These are phyloP conservation scores for Buceros bicornis DNA, from an alignment of 2,797 vertebrate species.

Conservation along the genomic window DNA sequence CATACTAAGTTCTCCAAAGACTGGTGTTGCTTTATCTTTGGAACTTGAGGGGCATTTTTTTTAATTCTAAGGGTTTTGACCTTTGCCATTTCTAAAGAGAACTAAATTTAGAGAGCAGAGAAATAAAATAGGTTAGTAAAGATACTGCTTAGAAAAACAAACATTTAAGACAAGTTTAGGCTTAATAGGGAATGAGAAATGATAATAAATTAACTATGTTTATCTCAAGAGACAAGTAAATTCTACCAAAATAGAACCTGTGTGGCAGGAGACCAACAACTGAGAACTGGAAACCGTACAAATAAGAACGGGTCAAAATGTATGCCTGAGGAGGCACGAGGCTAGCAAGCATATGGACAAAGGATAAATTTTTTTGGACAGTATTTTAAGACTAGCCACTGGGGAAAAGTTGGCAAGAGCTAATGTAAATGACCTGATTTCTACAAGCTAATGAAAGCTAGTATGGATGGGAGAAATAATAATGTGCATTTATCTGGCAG, in stretches of 20 bases:
- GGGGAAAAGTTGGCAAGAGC: not conserved
- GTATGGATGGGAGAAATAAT: not conserved
- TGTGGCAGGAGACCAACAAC: not conserved
- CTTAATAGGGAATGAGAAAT: not conserved
- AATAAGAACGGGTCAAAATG: not conserved
- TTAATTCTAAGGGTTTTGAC: not conserved
- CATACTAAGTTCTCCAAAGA: not conserved
- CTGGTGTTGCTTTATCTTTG: not conserved
- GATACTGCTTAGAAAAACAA: conserved; percentile 18
- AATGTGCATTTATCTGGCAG: not conserved
- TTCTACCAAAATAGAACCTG: conserved; percentile 35
- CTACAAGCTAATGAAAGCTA: not conserved
- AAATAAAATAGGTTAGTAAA: conserved; percentile 31
- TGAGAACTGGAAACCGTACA: not conserved
- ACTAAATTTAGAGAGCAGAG: not conserved
- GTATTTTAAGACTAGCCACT: not conserved
- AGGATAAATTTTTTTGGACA: not conserved
- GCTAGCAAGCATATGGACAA: not conserved
- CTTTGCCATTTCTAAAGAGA: not conserved
- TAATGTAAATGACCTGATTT: not conserved
- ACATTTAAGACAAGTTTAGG: not conserved
- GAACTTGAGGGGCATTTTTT: not conserved
- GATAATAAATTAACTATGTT: conserved; percentile 36
- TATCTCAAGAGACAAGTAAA: conserved; percentile 29
- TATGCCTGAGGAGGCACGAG: not conserved